Conservation (phyloP, 2,888 invertebrate genomes). For the Trilocha varians region DNA sequence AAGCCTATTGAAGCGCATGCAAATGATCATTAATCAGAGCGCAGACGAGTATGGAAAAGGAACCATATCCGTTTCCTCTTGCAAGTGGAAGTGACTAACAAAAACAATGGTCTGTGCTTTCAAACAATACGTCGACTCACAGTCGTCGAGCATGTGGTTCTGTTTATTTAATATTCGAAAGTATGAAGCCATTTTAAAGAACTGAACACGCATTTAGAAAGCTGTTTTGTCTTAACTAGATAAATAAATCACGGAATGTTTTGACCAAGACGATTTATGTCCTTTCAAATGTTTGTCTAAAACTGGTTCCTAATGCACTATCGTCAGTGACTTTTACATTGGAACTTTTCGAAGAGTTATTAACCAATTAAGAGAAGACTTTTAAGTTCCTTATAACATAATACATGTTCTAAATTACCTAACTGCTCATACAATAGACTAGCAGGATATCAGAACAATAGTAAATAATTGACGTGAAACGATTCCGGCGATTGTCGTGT, state of each 20-base stretch:
- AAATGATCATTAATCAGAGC: constrained; percentile 31
- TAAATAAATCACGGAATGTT: background rate
- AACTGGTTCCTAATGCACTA: no score
- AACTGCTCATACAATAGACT: constrained; percentile 7
- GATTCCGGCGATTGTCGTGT: constrained; percentile 42
- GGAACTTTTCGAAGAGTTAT: no score
- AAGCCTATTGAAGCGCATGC: constrained; percentile 15
- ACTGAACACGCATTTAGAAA: background rate
- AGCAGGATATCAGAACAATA: constrained; percentile 33
- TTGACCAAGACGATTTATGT: background rate
- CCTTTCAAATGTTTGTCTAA: background rate
- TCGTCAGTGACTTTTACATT: no score
- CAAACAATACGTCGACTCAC: constrained; percentile 14
- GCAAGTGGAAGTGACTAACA: constrained; percentile 7
- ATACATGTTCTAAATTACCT: background rate
- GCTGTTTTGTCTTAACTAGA: background rate
- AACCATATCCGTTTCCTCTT: constrained; percentile 42
- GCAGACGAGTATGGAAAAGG: constrained; percentile 26
- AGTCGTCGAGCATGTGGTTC: background rate
- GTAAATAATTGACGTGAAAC: constrained; percentile 31
- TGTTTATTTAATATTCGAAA: background rate
- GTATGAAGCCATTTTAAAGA: background rate
- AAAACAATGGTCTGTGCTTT: constrained; percentile 26
- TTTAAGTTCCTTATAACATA: background rate
- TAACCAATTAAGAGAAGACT: no score